These are phyloP conservation scores for Corvus cornix DNA, from an alignment of 2,113 vertebrate species.

Conservation along the genomic window DNA sequence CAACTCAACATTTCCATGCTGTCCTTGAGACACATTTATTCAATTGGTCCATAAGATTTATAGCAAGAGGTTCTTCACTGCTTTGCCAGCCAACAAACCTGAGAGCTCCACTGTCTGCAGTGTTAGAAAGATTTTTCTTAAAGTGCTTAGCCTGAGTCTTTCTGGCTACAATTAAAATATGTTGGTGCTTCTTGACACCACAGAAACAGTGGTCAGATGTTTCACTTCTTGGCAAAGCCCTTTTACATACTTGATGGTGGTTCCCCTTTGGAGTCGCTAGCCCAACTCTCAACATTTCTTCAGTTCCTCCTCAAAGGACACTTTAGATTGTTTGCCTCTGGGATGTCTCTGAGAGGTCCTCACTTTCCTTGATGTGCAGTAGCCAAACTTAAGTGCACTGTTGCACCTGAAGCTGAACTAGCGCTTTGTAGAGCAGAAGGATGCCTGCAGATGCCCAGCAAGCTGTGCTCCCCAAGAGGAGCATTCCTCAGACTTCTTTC, in stretches of 20 bases:
- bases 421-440: neutral
- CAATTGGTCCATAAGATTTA: neutral
- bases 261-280: neutral
- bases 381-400: neutral
- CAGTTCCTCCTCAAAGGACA: neutral
- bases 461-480: neutral
- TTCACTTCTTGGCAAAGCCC: neutral
- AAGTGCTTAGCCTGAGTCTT: neutral
- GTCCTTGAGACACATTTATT: neutral
- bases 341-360: neutral
- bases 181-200: neutral
- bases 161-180: neutral
- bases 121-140: neutral
- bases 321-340: neutral
- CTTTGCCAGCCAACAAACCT: neutral
- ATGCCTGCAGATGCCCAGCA: neutral
- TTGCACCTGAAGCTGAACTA: neutral
- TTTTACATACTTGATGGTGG: neutral
- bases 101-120: neutral
- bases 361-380: neutral
- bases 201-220: neutral
- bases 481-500: neutral
- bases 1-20: neutral
- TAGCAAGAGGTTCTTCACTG: neutral
- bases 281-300: neutral